Base-by-base conservation (phyloP, 2,113 vertebrate species). In the Gulo gulo region DNA sequence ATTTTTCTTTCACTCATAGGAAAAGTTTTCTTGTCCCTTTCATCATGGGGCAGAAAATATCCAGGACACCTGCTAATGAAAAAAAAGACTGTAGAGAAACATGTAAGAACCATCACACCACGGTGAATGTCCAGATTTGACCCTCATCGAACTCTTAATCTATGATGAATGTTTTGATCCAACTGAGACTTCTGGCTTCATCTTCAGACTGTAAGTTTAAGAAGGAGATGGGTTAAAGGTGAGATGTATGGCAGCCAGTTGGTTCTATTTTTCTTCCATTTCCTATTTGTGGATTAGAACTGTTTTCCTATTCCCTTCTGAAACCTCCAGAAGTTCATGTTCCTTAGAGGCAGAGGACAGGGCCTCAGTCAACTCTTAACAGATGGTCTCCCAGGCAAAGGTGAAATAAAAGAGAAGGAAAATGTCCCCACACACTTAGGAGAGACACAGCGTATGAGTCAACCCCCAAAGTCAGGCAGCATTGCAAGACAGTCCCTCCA, bases 21-120 rank as follows among this genome's bases (percentile, higher is more conserved):
- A 90, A 93, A 95, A 96, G n/a, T 21, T 94, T 95, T 80, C 31
- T 74, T 71, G 57, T 87, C 42, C 34, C 36, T 95, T 92, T 96
- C 81, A 93, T 69, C 52, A 52, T 1, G 39, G 20, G 20, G 50
- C 63, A 95, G 45, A 23, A 96, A 92, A 71, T 29, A 10, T 13
- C 21, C 76, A 93, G 47, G 63, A 59, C 7, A 91, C 24, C 63
- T 50, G 55, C 73, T 74, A 80, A 78, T 85, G 29, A 87, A 80
- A 59, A 81, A 78, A 55, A 85, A 12, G 8, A 61, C 18, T 55
- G 63, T 29, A 89, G 52, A 71, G 7, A 90, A n/a, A 91, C 13
- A 63, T 2, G 13, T 21, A 94, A 24, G 29, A 80, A 55, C 26
- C 59, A 82, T 47, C 12, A 84, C 36, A 63, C 7, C 29, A 92